These are phyloP conservation scores for Tetheella fluctuosa DNA, from an alignment of 2,888 invertebrate genomes.

Conservation along the genomic window DNA sequence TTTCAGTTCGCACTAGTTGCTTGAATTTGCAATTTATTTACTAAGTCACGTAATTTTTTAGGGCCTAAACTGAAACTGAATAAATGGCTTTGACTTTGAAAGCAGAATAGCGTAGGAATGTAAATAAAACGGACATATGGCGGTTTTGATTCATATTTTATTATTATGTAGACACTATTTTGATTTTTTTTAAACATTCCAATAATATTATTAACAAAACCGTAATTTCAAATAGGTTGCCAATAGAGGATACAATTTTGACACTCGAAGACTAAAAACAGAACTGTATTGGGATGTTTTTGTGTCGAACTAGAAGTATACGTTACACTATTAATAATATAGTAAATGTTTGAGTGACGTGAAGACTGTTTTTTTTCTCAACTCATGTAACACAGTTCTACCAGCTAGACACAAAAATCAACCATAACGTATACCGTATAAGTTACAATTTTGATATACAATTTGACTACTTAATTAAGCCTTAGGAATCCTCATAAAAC, in stretches of 20 bases:
- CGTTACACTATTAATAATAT: neutral
- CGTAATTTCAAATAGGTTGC: constrained; percentile 53
- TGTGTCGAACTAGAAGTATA: constrained; percentile 14
- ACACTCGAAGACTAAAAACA: constrained; percentile 46
- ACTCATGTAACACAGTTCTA: neutral
- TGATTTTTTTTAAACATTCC: constrained; percentile 71
- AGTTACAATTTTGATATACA: neutral
- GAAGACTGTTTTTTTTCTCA: neutral
- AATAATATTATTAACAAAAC: constrained; percentile 73
- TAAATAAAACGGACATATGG: constrained; percentile 36
- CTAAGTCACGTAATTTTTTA: too few species aligned
- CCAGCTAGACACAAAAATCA: constrained; percentile 2
- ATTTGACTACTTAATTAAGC: constrained; percentile 9
- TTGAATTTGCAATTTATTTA: too few species aligned
- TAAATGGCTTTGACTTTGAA: too few species aligned
- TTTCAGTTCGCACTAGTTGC: too few species aligned
- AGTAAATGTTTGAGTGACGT: neutral
- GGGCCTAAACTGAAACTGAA: too few species aligned
- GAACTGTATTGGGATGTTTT: constrained; percentile 38
- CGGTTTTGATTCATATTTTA: constrained; percentile 75
- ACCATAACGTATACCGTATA: neutral
- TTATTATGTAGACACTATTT: constrained; percentile 54
- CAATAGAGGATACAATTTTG: constrained; percentile 50
- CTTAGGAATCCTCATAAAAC: constrained; percentile 4
- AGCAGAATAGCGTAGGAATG: neutral